These are phyloP conservation scores for Ascaphus truei DNA, from an alignment of 2,113 vertebrate species.

Conservation along the genomic window DNA sequence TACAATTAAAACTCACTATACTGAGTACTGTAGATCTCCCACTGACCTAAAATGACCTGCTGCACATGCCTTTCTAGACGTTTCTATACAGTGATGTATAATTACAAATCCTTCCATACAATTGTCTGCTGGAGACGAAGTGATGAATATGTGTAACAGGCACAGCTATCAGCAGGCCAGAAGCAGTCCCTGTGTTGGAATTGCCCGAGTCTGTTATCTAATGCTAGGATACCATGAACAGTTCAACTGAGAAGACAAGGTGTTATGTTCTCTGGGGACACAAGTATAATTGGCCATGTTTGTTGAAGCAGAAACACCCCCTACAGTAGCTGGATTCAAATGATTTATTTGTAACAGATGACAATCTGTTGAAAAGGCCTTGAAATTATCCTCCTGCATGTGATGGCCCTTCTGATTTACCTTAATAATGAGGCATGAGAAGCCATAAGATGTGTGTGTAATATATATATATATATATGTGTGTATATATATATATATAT, in stretches of 20 bases:
- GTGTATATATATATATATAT: too few relatives aligned
- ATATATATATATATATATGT: too few relatives aligned
- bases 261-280: constrained; percentile 8
- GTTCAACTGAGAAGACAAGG: background rate
- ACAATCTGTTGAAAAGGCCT: background rate
- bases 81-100: too few relatives aligned
- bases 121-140: background rate
- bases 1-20: too few relatives aligned
- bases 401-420: background rate
- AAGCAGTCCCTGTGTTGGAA: background rate
- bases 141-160: background rate
- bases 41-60: too few relatives aligned
- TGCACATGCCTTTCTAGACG: too few relatives aligned
- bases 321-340: background rate
- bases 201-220: constrained; percentile 22
- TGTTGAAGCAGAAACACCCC: background rate
- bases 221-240: constrained; percentile 18
- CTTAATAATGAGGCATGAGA: too few relatives aligned
- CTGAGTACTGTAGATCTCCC: too few relatives aligned
- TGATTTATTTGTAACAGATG: background rate
- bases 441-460: too few relatives aligned
- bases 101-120: constrained; percentile 6
- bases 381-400: background rate
- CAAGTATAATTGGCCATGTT: constrained; percentile 16
- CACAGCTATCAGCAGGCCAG: background rate